These are phyloP conservation scores for Lasioglossum albipes DNA, from an alignment of 1,140 invertebrate species.

Conservation along the genomic window DNA sequence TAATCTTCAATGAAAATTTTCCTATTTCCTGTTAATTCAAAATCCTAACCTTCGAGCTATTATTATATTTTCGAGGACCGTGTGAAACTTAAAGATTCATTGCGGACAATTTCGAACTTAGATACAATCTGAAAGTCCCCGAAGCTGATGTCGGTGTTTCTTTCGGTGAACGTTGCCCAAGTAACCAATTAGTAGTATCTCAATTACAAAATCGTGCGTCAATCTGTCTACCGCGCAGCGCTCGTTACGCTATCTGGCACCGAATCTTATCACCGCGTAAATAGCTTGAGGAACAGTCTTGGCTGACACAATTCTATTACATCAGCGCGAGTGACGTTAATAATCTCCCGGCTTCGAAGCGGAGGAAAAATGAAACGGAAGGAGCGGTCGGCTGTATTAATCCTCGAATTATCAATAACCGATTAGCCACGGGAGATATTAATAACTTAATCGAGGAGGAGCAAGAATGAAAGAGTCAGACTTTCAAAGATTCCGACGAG, in stretches of 20 bases:
- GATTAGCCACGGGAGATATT: constrained; percentile 3
- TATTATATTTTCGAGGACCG: too few relatives aligned
- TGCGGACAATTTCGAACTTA: too few relatives aligned
- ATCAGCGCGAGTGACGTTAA: neutral
- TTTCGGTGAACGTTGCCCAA: neutral
- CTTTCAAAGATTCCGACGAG: neutral
- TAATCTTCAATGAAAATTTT: too few relatives aligned
- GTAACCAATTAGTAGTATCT: neutral
- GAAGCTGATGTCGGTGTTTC: neutral
- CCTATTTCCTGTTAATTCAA: too few relatives aligned
- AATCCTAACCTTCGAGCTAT: too few relatives aligned
- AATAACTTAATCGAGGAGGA: neutral
- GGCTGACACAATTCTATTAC: neutral
- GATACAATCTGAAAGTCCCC: too few relatives aligned
- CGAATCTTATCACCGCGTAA: neutral
- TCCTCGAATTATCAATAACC: neutral
- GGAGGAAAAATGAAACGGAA: neutral
- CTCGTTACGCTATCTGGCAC: neutral
- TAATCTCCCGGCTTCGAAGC: neutral
- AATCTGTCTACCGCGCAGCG: neutral
- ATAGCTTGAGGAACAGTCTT: neutral
- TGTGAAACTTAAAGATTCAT: too few relatives aligned
- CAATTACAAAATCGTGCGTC: neutral
- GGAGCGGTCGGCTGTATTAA: neutral
- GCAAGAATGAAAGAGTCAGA: neutral